Evolutionary conservation across 2,113 vertebrate genomes (phyloP).

Genomic region (Clarias magur): DNA sequence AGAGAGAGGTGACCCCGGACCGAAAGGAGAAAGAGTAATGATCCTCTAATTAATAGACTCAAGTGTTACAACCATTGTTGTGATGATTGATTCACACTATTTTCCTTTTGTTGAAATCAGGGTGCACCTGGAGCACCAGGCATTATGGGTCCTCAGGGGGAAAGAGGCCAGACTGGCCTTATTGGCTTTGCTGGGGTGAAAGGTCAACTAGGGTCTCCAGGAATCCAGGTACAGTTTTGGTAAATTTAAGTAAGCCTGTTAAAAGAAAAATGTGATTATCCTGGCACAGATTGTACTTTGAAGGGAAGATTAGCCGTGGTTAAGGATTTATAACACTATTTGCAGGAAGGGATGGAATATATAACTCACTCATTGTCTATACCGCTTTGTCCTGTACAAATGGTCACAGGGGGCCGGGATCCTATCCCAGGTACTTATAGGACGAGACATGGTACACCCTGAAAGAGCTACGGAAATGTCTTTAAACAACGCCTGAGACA

Average conservation of each 20-base stretch:
- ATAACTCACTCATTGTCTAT: too few relatives aligned
- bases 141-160: constrained; percentile 67
- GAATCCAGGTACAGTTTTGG: constrained; percentile 65
- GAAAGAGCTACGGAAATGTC: too few relatives aligned
- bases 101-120: constrained; percentile 58
- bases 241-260: neutral
- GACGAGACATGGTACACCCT: too few relatives aligned
- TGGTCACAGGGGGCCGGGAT: too few relatives aligned
- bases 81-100: neutral
- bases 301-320: neutral
- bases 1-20: constrained; percentile 73
- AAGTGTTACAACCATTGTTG: neutral
- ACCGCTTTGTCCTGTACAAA: too few relatives aligned
- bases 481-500: neutral
- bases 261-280: neutral
- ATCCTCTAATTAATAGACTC: neutral
- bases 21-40: constrained; percentile 74
- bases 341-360: neutral
- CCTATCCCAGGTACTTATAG: too few relatives aligned
- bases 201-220: constrained; percentile 65
- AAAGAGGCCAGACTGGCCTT: constrained; percentile 66
- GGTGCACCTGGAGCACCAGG: constrained; percentile 70
- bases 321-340: neutral
- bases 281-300: neutral
- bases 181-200: constrained; percentile 70